Evolutionary conservation across 2,113 vertebrate species (phyloP).

Genomic region (Piaya cayana): DNA sequence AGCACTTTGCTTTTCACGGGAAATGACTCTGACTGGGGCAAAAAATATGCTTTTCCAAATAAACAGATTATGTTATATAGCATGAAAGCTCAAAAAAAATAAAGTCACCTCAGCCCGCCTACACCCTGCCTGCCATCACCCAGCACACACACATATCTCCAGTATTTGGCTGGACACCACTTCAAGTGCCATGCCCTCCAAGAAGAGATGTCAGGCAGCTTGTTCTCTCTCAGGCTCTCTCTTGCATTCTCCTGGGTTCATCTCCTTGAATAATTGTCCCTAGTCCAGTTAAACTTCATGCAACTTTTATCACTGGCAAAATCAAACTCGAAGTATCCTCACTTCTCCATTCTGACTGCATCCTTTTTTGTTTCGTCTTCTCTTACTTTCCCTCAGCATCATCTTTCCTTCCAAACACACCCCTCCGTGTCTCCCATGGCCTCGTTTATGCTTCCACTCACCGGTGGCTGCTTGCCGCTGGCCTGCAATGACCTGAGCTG

Average conservation of each 20-base stretch:
- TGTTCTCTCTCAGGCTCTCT: not conserved
- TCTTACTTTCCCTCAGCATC: not conserved
- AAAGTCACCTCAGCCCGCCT: not conserved
- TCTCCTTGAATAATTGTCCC: not conserved
- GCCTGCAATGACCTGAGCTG: not conserved
- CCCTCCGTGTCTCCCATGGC: not conserved
- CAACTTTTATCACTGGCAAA: not conserved
- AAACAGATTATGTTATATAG: slow-evolving; percentile 59
- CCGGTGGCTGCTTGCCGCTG: not conserved
- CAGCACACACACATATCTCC: not conserved
- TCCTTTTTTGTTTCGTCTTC: not conserved
- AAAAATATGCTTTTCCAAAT: slow-evolving; percentile 66
- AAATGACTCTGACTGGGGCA: slow-evolving; percentile 65
- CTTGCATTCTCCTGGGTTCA: not conserved
- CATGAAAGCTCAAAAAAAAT: slow-evolving; percentile 15
- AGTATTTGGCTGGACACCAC: not conserved
- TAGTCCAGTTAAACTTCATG: not conserved
- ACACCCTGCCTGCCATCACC: not conserved
- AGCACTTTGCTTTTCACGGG: slow-evolving; percentile 50
- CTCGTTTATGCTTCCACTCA: not conserved
- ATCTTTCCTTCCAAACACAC: not conserved
- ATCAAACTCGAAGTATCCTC: not conserved
- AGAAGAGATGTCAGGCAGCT: not conserved
- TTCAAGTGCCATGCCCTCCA: not conserved
- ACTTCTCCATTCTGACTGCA: not conserved